These are phyloP conservation scores for Rhodinocichla rosea DNA, from an alignment of 2,113 vertebrate species.

Conservation along the genomic window DNA sequence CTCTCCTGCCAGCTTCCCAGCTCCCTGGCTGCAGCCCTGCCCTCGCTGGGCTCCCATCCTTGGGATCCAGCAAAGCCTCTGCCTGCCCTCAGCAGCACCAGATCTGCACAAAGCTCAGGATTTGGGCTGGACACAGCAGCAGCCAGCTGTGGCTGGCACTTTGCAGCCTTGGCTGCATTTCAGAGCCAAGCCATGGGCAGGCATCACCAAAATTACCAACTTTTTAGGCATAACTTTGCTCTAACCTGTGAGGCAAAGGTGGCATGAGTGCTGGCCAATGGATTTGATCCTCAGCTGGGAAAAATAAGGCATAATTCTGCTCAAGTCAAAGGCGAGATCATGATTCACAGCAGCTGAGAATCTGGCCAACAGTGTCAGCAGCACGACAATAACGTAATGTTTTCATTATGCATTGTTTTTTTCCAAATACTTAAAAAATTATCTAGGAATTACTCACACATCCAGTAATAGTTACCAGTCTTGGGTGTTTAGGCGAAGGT, in stretches of 20 bases:
- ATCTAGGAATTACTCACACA: slow-evolving; percentile 63
- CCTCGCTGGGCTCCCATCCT: fast-evolving
- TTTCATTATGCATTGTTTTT: slow-evolving; percentile 66
- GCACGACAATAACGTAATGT: slow-evolving; percentile 61
- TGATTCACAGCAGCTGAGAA: slow-evolving; percentile 61
- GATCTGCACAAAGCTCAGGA: background rate
- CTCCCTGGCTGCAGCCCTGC: background rate
- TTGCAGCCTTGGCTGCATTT: background rate
- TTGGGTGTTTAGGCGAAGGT: slow-evolving; percentile 10
- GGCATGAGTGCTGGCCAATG: fast-evolving
- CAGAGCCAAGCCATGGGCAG: background rate
- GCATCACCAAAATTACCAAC: background rate
- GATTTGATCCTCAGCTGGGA: slow-evolving; percentile 49
- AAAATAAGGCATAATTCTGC: slow-evolving; percentile 33
- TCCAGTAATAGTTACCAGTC: slow-evolving; percentile 57
- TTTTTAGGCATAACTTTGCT: background rate
- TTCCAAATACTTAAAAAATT: slow-evolving; percentile 65
- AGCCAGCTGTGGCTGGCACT: background rate
- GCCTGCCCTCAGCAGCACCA: background rate
- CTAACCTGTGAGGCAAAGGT: background rate
- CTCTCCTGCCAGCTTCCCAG: background rate
- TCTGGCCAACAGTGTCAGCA: slow-evolving; percentile 55
- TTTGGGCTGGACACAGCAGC: background rate
- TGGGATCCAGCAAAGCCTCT: background rate
- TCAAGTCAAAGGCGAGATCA: slow-evolving; percentile 10